Base-by-base conservation (phyloP, 53 echinoderm and acorn worm species). In the Echinarachnius parma region DNA sequence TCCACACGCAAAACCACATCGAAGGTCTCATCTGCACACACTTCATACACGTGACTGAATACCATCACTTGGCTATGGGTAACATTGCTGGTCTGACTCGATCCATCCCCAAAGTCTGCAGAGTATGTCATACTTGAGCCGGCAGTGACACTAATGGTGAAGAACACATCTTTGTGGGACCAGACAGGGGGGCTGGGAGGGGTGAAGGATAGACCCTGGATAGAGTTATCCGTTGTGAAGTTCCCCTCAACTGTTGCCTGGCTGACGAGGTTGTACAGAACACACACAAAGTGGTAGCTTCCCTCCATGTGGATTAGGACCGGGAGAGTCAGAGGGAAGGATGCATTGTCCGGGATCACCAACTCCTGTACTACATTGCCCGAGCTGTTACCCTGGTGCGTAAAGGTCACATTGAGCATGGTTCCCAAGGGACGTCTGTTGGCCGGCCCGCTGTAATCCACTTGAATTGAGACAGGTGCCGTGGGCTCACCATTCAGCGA, bases 221-320 rank as follows among this genome's bases (percentile, higher is more conserved):
- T 69, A 2, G 10, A 21, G 13, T 3, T 21, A 34, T 32, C 35
- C 3, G 70, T 53, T 10, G 4, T 23, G 23, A 69, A 15, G 31
- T 53, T 31, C 0, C 70, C 70, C 0, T 34, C 33, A 1, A 24
- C 30, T 13, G 70, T 35, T 8, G 33, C 33, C 21, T 34, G 29
- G 53, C 70, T 69, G 20, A 69, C 53, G 34, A 33, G 32, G 53
- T 69, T 69, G 53, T 32, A 69, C 19, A 69, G 20, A 9, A 21
- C 23, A 27, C 34, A 69, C 21, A 53, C 70, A 10, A 33, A 69
- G 24, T 0, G 14, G 53, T 23, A 53, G 14, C 31, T 53, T 34
- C 70, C 70, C 20, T 30, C 30, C 22, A 53, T 31, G 24, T 53
- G 34, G 53, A 69, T 2, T 0, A 34, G 70, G 31, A 69, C 3